These are phyloP conservation scores for Stichopus horrens DNA, from an alignment of 53 echinoderm and acorn worm species.

Conservation along the genomic window DNA sequence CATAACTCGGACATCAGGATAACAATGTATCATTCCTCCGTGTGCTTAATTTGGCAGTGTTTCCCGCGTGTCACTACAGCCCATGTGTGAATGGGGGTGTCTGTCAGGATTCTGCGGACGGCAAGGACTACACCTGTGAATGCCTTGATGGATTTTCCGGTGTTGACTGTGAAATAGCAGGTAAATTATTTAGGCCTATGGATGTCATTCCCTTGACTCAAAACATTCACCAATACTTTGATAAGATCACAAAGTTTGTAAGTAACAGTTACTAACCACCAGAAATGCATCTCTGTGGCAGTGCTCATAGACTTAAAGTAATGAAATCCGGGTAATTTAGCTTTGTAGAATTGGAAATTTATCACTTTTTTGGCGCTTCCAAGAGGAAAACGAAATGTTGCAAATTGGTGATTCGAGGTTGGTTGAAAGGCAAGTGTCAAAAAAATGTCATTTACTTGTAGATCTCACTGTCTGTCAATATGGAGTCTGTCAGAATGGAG, in stretches of 20 bases:
- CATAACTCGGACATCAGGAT: too few species aligned
- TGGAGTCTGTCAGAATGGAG: slow-evolving; percentile 35
- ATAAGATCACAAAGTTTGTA: too few species aligned
- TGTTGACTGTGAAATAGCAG: neutral
- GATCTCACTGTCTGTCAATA: neutral
- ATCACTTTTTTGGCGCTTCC: too few species aligned
- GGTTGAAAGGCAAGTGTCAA: neutral
- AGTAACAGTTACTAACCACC: too few species aligned
- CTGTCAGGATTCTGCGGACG: neutral
- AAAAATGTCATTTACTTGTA: neutral
- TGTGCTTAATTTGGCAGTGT: neutral
- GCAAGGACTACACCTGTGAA: slow-evolving; percentile 6
- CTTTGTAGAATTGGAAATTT: too few species aligned
- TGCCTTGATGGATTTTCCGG: neutral
- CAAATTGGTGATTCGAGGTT: too few species aligned
- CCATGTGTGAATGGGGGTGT: slow-evolving; percentile 18
- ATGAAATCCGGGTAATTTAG: too few species aligned
- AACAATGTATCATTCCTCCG: neutral
- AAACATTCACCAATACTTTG: too few species aligned
- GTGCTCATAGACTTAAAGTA: too few species aligned
- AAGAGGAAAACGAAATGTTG: too few species aligned
- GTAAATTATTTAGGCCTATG: neutral
- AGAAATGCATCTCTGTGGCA: too few species aligned
- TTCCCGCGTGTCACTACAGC: slow-evolving; percentile 30
- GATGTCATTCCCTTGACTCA: too few species aligned